phyloP scores from a whole-genome alignment of 2,797 vertebrate species.

The Prunella strophiata region DNA sequence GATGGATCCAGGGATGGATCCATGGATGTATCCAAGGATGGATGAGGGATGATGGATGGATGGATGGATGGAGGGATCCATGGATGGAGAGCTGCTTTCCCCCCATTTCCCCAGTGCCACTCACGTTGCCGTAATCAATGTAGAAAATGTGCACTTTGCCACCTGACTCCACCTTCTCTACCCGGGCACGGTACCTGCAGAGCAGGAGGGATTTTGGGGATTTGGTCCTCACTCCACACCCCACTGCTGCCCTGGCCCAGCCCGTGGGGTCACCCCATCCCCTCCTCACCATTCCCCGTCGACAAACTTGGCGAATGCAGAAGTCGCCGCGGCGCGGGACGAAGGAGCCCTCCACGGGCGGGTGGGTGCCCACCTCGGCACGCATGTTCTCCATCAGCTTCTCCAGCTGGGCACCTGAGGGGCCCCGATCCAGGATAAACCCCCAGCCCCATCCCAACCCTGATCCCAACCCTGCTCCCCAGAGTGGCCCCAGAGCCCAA shows the following conservation, averaged over 20 bases:
- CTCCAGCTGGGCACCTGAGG: slow-evolving; percentile 90
- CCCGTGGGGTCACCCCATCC: accelerated
- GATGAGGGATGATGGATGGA: background rate
- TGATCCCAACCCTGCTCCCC: accelerated
- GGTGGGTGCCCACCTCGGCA: slow-evolving; percentile 88
- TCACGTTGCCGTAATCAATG: slow-evolving; percentile 98
- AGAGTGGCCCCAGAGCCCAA: too few species aligned
- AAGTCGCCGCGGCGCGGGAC: slow-evolving; percentile 87
- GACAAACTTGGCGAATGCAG: slow-evolving; percentile 95
- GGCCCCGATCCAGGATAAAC: background rate
- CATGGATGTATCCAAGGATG: too few species aligned
- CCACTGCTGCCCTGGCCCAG: background rate
- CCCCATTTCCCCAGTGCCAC: slow-evolving; percentile 28
- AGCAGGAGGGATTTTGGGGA: accelerated
- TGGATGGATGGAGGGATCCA: too few species aligned
- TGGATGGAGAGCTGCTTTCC: accelerated
- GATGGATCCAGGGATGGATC: too few species aligned
- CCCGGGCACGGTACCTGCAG: slow-evolving; percentile 91
- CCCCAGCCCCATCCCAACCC: accelerated
- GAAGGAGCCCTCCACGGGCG: slow-evolving; percentile 90
- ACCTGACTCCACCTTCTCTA: slow-evolving; percentile 91
- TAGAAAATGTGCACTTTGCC: slow-evolving; percentile 94
- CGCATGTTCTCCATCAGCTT: slow-evolving; percentile 97
- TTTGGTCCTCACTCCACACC: background rate
- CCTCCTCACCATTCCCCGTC: slow-evolving; percentile 91